Percentiles rank a stretch among this genome's conserved stretches.
Evolutionary conservation across 1,140 invertebrate genomes (phyloP).

Genomic region (Drosophila athabasca): DNA sequence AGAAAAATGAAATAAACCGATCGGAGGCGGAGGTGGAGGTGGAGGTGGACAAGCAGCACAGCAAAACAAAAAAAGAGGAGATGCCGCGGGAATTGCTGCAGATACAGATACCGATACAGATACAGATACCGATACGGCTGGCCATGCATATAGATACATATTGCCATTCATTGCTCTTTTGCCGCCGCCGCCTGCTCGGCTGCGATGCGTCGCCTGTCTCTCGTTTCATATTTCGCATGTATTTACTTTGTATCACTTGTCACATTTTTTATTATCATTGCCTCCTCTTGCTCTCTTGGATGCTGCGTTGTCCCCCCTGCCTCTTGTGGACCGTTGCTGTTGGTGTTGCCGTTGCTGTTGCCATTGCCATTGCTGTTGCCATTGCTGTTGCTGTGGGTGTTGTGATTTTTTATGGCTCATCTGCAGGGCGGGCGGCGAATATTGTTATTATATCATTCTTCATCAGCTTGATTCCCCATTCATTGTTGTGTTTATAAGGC

Average conservation of each 20-base stretch:
- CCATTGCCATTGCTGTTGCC: background rate
- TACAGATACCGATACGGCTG: slow-evolving; percentile 17
- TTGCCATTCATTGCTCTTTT: slow-evolving; percentile 61
- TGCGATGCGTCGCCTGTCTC: slow-evolving; percentile 20
- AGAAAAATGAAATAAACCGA: slow-evolving; percentile 31
- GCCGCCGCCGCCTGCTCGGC: background rate
- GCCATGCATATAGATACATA: slow-evolving; percentile 43
- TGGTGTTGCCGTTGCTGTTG: background rate
- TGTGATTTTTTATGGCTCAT: slow-evolving; percentile 77
- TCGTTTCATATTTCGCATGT: slow-evolving; percentile 76
- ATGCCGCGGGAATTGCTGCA: slow-evolving; percentile 21
- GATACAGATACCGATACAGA: slow-evolving; percentile 14
- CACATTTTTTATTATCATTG: slow-evolving; percentile 75
- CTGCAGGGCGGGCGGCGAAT: slow-evolving; percentile 33
- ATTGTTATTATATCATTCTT: slow-evolving; percentile 81
- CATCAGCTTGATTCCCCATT: slow-evolving; percentile 79
- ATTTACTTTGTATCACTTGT: slow-evolving; percentile 82
- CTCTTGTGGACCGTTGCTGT: background rate
- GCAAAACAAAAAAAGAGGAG: slow-evolving; percentile 11
- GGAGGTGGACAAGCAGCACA: background rate
- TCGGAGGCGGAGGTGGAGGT: background rate
- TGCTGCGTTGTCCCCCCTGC: no score
- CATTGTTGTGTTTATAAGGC: slow-evolving; percentile 76
- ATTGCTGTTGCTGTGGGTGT: slow-evolving; percentile 37
- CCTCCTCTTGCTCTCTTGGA: background rate